Conservation (phyloP, 1,140 invertebrate species). For the Tribolium castaneum region DNA sequence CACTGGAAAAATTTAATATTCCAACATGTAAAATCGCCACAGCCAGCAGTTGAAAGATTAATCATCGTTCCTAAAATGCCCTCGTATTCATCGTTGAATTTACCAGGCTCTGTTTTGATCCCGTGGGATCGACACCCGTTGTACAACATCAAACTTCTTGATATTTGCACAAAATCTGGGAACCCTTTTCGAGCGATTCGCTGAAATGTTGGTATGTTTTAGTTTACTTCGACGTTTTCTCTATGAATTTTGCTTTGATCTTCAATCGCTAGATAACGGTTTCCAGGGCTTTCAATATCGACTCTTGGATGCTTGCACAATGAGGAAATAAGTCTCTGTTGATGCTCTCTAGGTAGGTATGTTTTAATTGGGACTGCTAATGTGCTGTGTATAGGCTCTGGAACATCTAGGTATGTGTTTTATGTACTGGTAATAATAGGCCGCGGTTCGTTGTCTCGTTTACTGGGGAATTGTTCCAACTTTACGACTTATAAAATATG, state of each 20-base stretch:
- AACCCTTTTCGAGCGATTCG: not conserved
- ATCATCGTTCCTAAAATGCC: conserved; percentile 17
- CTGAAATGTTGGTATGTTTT: conserved; percentile 17
- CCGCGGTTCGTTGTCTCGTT: not conserved
- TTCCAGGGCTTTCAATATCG: not conserved
- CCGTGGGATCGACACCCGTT: conserved; percentile 4
- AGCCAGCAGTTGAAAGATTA: conserved; percentile 4
- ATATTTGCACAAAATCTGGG: conserved; percentile 22
- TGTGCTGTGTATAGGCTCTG: not conserved
- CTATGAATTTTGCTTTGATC: conserved; percentile 23
- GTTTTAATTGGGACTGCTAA: not conserved
- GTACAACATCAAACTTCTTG: conserved; percentile 18
- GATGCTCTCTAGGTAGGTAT: not conserved
- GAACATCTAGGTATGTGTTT: not conserved
- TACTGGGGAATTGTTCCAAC: too few relatives aligned
- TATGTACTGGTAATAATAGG: not conserved
- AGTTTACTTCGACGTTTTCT: not conserved
- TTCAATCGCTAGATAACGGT: not conserved
- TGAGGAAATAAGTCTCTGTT: not conserved
- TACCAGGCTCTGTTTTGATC: conserved; percentile 25
- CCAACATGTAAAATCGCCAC: conserved; percentile 7
- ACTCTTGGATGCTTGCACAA: not conserved
- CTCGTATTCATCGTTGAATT: conserved; percentile 7
- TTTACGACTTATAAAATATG: too few relatives aligned
- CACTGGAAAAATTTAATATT: not conserved